Evolutionary conservation across 2,797 vertebrate species (phyloP).

Genomic region (Glyptemys insculpta): DNA sequence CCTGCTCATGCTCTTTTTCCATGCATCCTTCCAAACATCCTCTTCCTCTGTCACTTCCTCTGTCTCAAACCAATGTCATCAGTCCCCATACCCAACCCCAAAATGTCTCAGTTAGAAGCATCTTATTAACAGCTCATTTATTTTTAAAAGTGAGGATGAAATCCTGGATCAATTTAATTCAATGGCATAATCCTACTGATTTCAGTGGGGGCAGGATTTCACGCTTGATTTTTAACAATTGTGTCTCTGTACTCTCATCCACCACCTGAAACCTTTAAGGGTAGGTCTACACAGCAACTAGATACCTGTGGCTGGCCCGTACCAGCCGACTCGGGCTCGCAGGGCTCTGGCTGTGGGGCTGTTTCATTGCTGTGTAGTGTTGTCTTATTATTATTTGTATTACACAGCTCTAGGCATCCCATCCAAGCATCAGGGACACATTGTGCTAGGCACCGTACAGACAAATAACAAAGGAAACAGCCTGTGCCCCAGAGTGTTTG

Average conservation of each 20-base stretch:
- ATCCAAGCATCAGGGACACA: background rate
- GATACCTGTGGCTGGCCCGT: no score
- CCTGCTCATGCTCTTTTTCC: background rate
- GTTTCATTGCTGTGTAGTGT: background rate
- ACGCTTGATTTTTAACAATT: background rate
- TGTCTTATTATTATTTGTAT: background rate
- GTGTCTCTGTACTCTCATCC: background rate
- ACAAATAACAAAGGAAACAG: background rate
- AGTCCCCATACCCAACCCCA: background rate
- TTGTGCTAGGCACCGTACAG: background rate
- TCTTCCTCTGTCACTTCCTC: background rate
- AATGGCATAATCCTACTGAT: background rate
- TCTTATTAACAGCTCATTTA: accelerated
- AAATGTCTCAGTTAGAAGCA: background rate
- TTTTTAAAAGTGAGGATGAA: background rate
- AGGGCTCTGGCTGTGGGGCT: no score
- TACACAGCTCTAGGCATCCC: background rate
- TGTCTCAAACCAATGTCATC: background rate
- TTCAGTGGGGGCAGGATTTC: background rate
- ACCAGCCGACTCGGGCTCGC: background rate
- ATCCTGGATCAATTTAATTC: background rate
- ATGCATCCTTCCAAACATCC: background rate
- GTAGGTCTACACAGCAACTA: background rate
- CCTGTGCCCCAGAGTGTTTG: background rate
- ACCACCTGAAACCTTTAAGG: background rate